A percentile compares a stretch with the other conserved stretches of the same genome.
Evolutionary conservation across 2,888 invertebrate genomes (phyloP).

Genomic region (Elmis aenea): DNA sequence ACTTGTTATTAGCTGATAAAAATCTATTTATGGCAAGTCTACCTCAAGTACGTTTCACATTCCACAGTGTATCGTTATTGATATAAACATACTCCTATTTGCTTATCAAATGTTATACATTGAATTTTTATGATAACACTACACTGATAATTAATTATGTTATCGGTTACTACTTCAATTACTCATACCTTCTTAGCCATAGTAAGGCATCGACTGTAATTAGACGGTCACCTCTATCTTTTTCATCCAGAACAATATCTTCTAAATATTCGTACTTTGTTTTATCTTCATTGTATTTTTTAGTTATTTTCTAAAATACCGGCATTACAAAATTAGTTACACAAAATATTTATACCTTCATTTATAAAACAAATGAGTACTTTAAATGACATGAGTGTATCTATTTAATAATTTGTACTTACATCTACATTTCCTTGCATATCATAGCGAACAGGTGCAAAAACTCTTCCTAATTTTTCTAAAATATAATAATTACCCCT

Average conservation of each 20-base stretch:
- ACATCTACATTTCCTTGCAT: conserved; percentile 70
- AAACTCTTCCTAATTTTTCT: conserved; percentile 66
- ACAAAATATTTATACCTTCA: too few species aligned
- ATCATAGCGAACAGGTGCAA: conserved; percentile 64
- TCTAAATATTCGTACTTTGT: conserved; percentile 55
- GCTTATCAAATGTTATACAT: background rate
- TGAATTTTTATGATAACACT: too few species aligned
- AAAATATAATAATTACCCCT: conserved; percentile 35
- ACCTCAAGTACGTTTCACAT: too few species aligned
- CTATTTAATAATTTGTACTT: conserved; percentile 34
- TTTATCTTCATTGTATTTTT: conserved; percentile 49
- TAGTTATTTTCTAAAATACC: conserved; percentile 57
- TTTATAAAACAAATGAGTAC: too few species aligned
- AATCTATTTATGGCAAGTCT: too few species aligned
- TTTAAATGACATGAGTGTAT: background rate
- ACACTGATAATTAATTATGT: too few species aligned
- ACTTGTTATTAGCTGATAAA: too few species aligned
- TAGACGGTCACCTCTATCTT: conserved; percentile 44
- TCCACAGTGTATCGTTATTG: too few species aligned
- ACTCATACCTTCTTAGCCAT: conserved; percentile 63
- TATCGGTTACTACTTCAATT: too few species aligned
- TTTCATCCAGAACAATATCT: conserved; percentile 59
- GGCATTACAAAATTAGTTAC: too few species aligned
- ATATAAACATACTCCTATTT: too few species aligned
- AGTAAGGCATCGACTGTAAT: conserved; percentile 57